Percentiles rank a stretch among this genome's conserved stretches.
Evolutionary conservation across 2,797 vertebrate species (phyloP).

Genomic region (Cryptoprocta ferox): DNA sequence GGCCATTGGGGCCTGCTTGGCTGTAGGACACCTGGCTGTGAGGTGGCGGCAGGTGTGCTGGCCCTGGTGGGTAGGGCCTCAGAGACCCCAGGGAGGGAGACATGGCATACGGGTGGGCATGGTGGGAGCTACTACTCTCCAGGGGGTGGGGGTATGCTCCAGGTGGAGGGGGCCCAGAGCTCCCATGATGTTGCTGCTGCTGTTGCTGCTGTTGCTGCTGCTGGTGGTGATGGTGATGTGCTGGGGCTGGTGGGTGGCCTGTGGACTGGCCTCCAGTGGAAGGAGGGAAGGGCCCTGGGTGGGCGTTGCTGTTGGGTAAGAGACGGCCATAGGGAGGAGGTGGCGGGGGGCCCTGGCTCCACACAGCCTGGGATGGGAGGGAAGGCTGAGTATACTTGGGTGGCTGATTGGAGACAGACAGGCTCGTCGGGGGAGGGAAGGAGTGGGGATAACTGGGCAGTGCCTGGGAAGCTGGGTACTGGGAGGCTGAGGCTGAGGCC

Average conservation of each 20-base stretch:
- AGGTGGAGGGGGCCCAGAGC: slow-evolving; percentile 83
- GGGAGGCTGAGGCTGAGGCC: slow-evolving; percentile 80
- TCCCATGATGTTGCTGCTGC: slow-evolving; percentile 83
- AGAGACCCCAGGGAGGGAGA: slow-evolving; percentile 85
- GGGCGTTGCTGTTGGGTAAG: slow-evolving; percentile 85
- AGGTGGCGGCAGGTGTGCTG: slow-evolving; percentile 84
- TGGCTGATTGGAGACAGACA: slow-evolving; percentile 89
- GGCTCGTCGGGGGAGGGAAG: slow-evolving; percentile 85
- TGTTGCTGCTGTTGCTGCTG: slow-evolving; percentile 58
- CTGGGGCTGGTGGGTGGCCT: slow-evolving; percentile 88
- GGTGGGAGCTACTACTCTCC: slow-evolving; percentile 81
- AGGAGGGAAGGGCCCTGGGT: slow-evolving; percentile 83
- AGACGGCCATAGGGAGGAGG: slow-evolving; percentile 86
- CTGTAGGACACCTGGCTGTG: slow-evolving; percentile 74
- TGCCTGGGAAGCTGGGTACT: slow-evolving; percentile 85
- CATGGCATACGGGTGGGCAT: slow-evolving; percentile 80
- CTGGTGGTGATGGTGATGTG: slow-evolving; percentile 84
- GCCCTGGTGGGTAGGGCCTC: slow-evolving; percentile 86
- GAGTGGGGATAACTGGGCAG: slow-evolving; percentile 88
- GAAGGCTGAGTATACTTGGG: slow-evolving; percentile 88
- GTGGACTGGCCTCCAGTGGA: slow-evolving; percentile 86
- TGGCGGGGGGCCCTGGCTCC: slow-evolving; percentile 85
- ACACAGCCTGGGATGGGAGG: slow-evolving; percentile 88
- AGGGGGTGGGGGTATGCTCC: slow-evolving; percentile 86
- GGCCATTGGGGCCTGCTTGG: slow-evolving; percentile 67